A percentile compares a stretch with the other conserved stretches of the same genome.
Evolutionary conservation across 2,888 invertebrate species (phyloP).

Genomic region (Pristionchus arcanus): DNA sequence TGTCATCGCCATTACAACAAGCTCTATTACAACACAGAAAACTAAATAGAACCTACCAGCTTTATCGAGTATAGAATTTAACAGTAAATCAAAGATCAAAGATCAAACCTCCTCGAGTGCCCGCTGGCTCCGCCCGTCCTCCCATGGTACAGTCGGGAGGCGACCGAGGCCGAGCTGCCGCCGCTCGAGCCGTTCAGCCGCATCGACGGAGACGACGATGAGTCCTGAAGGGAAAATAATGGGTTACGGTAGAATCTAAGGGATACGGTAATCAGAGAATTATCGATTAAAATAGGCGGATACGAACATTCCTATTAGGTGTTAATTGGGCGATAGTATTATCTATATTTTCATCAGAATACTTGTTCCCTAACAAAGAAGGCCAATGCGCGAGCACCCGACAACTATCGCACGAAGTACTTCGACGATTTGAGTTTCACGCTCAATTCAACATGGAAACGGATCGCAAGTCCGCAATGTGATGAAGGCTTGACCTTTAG

Average conservation of each 20-base stretch:
- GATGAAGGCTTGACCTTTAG: not conserved
- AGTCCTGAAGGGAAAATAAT: constrained; percentile 61
- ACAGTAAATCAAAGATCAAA: not conserved
- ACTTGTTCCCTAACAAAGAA: no score
- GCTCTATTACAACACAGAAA: no score
- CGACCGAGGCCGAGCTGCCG: constrained; percentile 75
- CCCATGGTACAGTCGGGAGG: constrained; percentile 73
- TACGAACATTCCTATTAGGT: not conserved
- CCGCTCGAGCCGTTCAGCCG: constrained; percentile 71
- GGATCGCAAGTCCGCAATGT: not conserved
- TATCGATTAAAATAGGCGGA: not conserved
- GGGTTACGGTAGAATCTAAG: constrained; percentile 25
- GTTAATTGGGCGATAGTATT: not conserved
- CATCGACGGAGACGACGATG: constrained; percentile 64
- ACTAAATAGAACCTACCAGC: no score
- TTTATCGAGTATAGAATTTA: no score
- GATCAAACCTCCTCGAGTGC: constrained; percentile 37
- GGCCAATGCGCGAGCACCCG: no score
- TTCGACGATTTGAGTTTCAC: not conserved
- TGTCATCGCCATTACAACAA: no score
- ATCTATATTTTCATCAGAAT: not conserved
- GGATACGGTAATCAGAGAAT: not conserved
- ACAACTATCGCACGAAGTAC: not conserved
- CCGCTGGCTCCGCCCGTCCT: constrained; percentile 45
- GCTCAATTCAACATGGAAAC: not conserved